phyloP scores from a whole-genome alignment of 2,797 vertebrate species.

The Molossus alvarezi region DNA sequence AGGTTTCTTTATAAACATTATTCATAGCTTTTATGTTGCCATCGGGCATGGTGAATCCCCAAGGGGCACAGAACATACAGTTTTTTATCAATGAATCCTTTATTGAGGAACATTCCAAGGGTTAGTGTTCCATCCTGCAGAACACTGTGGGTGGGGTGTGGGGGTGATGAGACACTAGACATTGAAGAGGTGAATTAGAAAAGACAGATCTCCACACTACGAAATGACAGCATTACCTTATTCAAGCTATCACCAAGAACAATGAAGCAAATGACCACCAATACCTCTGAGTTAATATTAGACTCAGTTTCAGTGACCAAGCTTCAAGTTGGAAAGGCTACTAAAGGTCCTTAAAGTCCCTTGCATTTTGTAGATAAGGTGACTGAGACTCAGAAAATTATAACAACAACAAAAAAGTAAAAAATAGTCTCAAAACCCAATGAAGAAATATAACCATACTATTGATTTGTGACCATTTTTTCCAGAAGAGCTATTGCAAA shows the following conservation, averaged over 20 bases:
- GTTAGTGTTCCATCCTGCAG: not conserved
- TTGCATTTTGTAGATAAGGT: not conserved
- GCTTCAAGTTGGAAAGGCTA: not conserved
- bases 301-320: not conserved
- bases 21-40: slow-evolving; percentile 26
- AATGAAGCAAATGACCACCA: not conserved
- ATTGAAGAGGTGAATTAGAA: not conserved
- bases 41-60: not conserved
- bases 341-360: not conserved
- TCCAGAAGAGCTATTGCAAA: not conserved
- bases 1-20: not conserved
- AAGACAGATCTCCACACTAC: not conserved
- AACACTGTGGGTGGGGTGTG: not conserved
- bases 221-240: not conserved
- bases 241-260: not conserved
- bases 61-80: not conserved
- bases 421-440: not conserved
- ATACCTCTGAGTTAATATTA: not conserved
- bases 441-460: slow-evolving; percentile 7
- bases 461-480: not conserved
- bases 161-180: not conserved
- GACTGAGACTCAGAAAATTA: not conserved
- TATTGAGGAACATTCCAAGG: not conserved
- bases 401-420: not conserved
- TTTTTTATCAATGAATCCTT: not conserved